A percentile compares a stretch with the other conserved stretches of the same genome.
Conservation (phyloP, 2,888 invertebrate genomes). For the Carterocephalus palaemon region DNA sequence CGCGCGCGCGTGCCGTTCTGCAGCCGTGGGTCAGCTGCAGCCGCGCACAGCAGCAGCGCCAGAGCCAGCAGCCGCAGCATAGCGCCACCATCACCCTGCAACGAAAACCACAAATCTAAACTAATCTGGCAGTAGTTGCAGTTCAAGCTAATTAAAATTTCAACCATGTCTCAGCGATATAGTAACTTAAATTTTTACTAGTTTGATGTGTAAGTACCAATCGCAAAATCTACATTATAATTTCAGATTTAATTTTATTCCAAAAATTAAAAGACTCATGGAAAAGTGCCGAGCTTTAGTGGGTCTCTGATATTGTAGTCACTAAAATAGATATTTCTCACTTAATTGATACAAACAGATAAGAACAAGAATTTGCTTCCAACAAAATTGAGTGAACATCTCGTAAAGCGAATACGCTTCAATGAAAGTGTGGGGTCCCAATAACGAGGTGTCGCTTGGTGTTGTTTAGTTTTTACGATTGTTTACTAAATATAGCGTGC, state of each 20-base stretch:
- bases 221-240: neutral
- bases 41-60: conserved; percentile 42
- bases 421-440: no score
- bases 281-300: neutral
- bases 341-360: no score
- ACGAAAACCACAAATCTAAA: conserved; percentile 17
- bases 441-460: no score
- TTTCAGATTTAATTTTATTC: neutral
- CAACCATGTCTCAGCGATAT: no score
- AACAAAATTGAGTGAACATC: no score
- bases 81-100: conserved; percentile 72
- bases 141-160: no score
- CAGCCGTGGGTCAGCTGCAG: conserved; percentile 45
- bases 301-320: neutral
- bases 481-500: conserved; percentile 13
- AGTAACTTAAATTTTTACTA: no score
- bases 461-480: neutral
- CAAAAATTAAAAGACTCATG: neutral
- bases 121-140: conserved; percentile 3
- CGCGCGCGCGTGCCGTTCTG: conserved; percentile 50
- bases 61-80: conserved; percentile 60
- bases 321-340: no score
- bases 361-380: no score
- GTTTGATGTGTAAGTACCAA: no score
- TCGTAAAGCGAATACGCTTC: no score